A percentile compares a stretch with the other conserved stretches of the same genome.
Conservation (phyloP, 64 coral and sea anemone genomes). For the Astreopora myriophthalma region DNA sequence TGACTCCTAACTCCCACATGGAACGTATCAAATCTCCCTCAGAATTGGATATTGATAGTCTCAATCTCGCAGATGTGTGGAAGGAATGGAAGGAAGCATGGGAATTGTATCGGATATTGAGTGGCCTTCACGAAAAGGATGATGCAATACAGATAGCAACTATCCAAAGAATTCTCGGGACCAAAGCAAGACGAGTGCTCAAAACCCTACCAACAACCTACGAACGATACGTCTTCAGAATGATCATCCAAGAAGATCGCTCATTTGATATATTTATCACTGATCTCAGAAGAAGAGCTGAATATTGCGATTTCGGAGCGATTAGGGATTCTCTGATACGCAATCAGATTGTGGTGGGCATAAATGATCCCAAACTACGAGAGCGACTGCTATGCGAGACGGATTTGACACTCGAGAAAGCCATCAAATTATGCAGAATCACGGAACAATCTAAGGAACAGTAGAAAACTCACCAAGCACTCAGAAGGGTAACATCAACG, state of each 20-base stretch:
- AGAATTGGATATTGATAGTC: background rate
- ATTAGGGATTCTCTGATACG: constrained; percentile 20
- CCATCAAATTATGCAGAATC: background rate
- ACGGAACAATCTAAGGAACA: constrained; percentile 37
- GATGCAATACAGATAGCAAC: constrained; percentile 36
- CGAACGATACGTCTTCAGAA: constrained; percentile 1
- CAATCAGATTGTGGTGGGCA: constrained; percentile 3
- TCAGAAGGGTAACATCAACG: background rate
- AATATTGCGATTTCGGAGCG: constrained; percentile 8
- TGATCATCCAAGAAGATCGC: background rate
- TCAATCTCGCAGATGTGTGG: background rate
- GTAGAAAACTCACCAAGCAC: background rate
- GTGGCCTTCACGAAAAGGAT: constrained; percentile 27
- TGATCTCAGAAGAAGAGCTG: background rate
- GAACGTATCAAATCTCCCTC: background rate
- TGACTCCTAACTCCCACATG: background rate
- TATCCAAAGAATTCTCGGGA: constrained; percentile 27
- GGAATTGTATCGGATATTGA: constrained; percentile 23
- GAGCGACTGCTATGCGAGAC: constrained; percentile 8
- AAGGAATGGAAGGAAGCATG: constrained; percentile 5
- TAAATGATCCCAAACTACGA: constrained; percentile 1
- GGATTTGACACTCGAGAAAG: constrained; percentile 18
- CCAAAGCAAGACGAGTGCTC: constrained; percentile 30
- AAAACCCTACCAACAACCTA: constrained; percentile 45
- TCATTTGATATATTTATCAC: background rate